These are phyloP conservation scores for Phyllopteryx taeniolatus DNA, from an alignment of 2,113 vertebrate species.

Conservation along the genomic window DNA sequence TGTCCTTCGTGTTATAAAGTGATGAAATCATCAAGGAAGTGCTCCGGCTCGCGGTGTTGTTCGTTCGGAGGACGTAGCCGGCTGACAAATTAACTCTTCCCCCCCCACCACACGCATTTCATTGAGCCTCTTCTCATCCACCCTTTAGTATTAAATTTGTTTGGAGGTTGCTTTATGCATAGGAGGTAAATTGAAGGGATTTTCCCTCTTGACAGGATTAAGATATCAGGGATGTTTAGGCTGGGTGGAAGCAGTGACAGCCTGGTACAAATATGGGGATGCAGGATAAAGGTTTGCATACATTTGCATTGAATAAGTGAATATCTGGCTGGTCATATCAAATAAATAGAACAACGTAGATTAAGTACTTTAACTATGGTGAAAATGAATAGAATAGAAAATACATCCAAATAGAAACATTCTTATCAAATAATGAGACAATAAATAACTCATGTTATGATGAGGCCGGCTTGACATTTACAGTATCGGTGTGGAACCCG, in stretches of 20 bases:
- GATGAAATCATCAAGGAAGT: slow-evolving; percentile 77
- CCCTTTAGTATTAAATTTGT: slow-evolving; percentile 63
- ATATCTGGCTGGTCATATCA: slow-evolving; percentile 55
- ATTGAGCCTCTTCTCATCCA: slow-evolving; percentile 59
- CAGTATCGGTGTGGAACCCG: slow-evolving; percentile 68
- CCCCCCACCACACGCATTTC: slow-evolving; percentile 47
- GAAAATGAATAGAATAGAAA: slow-evolving; percentile 73
- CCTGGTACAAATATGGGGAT: slow-evolving; percentile 28
- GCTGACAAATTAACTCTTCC: slow-evolving; percentile 69
- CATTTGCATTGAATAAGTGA: slow-evolving; percentile 65
- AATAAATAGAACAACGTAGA: slow-evolving; percentile 56
- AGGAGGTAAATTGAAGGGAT: slow-evolving; percentile 62
- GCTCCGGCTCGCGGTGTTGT: slow-evolving; percentile 57
- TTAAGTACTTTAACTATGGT: slow-evolving; percentile 71
- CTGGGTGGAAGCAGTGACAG: slow-evolving; percentile 26
- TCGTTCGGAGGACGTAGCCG: slow-evolving; percentile 58
- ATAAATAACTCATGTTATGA: slow-evolving; percentile 82
- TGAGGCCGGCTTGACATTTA: slow-evolving; percentile 71
- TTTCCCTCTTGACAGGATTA: slow-evolving; percentile 65
- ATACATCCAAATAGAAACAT: slow-evolving; percentile 72
- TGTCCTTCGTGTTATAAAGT: slow-evolving; percentile 70
- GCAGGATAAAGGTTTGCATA: slow-evolving; percentile 57
- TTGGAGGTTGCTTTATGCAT: slow-evolving; percentile 62
- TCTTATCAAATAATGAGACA: slow-evolving; percentile 81
- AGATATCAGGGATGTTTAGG: slow-evolving; percentile 58